Evolutionary conservation across 2,797 vertebrate species (phyloP).

Genomic region (Trachops cirrhosus): DNA sequence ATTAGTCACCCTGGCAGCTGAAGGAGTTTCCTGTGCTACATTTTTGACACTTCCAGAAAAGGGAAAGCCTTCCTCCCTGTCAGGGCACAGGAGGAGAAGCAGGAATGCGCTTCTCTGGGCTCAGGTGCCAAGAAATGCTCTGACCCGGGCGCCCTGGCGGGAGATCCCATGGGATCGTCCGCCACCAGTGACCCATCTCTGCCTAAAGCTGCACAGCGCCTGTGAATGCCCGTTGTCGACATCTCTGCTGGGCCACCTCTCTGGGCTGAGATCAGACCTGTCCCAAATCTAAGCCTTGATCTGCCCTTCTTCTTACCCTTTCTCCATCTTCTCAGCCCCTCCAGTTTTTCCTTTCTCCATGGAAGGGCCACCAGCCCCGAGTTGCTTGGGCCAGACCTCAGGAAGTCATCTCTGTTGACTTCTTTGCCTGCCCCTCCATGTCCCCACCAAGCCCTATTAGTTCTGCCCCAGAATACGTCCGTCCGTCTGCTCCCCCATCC

Average conservation of each 20-base stretch:
- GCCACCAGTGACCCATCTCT: neutral
- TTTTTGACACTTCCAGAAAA: conserved; percentile 72
- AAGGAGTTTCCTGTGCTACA: conserved; percentile 66
- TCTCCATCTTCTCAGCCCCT: no score
- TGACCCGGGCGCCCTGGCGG: neutral
- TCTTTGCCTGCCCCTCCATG: neutral
- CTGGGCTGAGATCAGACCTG: neutral
- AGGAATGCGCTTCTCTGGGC: neutral
- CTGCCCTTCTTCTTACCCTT: neutral
- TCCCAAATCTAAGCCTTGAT: neutral
- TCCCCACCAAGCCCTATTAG: neutral
- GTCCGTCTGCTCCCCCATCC: neutral
- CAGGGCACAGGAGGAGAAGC: neutral
- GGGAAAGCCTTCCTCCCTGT: conserved; percentile 25
- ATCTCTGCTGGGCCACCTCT: neutral
- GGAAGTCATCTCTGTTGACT: neutral
- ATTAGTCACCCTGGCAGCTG: conserved; percentile 75
- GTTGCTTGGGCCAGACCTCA: neutral
- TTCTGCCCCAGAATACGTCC: neutral
- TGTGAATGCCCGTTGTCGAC: neutral
- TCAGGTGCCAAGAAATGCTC: neutral
- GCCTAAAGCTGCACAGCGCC: neutral
- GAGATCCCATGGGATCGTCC: neutral
- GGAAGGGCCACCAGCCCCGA: neutral
- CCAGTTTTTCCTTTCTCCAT: neutral